Base-by-base conservation (phyloP, 2,888 invertebrate species). In the Lochmaea capreae region DNA sequence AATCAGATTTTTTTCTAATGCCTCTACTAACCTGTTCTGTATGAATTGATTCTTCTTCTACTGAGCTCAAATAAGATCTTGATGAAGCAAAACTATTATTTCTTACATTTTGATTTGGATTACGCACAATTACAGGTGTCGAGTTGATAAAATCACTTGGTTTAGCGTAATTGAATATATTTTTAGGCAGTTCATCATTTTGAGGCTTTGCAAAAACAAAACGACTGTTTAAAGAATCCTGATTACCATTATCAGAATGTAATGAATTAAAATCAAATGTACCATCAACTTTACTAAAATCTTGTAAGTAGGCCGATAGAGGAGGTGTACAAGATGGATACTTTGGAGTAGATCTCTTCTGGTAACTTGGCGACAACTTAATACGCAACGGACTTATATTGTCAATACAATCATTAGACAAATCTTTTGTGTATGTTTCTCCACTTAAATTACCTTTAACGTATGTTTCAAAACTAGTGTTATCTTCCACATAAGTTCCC, bases 371-470 rank as follows among this genome's bases (percentile, higher is more conserved):
- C 6, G 43, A 63, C 16, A 39, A 8, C 14, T 61, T 33, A 6
- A 43, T 16, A 63, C 8, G 8, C 33, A 18, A 3, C 12, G 62
- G 43, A 43, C 62, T 63, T 43, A 63, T 42, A 63, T 63, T n/a
- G 14, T 63, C 62, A 6, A 33, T 14, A n/a, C 26, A 14, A 61
- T 16, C 61, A 18, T 43, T n/a, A 11, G 62, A 63, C 14, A 12
- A 18, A 43, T 63, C 62, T 63, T 83, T 84, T 12, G 83, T 78
- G 65, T 81, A 85, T 26, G 85, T 84, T 39, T 78, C 81, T 18
- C 79, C 76, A 70, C 81, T 84, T 11, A 79, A 43, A 54, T 89
- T 89, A 8, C 77, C 79, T 82, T 90, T 90, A 8, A 89, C 89
- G 76, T 87, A 90, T 1, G 90, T 90, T 78, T 90, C 89, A 1